phyloP scores from a whole-genome alignment of 2,888 invertebrate genomes.

The Dryobota labecula region DNA sequence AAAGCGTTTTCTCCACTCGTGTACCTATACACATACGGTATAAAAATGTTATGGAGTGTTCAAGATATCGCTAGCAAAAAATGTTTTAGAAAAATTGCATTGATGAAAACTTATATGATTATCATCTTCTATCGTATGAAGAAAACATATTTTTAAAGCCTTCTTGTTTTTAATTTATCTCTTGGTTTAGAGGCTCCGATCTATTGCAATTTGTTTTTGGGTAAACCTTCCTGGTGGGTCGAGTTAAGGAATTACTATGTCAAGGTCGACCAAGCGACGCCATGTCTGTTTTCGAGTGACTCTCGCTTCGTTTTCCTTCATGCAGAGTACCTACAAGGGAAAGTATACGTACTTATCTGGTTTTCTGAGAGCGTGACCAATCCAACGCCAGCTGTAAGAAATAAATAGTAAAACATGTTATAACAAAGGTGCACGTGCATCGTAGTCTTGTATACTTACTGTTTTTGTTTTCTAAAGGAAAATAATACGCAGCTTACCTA shows the following conservation, averaged over 20 bases:
- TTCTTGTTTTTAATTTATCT: slow-evolving; percentile 16
- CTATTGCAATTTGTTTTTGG: slow-evolving; percentile 41
- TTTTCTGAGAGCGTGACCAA: neutral
- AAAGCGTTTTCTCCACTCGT: slow-evolving; percentile 54
- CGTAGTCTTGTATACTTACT: neutral
- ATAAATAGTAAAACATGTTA: slow-evolving; percentile 6
- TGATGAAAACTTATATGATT: slow-evolving; percentile 13
- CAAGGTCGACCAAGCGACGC: slow-evolving; percentile 48
- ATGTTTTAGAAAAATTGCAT: slow-evolving; percentile 47
- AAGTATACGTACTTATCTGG: neutral
- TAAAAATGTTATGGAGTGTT: slow-evolving; percentile 49
- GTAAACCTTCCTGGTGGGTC: slow-evolving; percentile 25
- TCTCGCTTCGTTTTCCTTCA: slow-evolving; percentile 15
- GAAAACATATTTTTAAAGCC: neutral
- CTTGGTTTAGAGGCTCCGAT: slow-evolving; percentile 6
- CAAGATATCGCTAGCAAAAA: slow-evolving; percentile 32
- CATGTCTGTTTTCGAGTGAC: slow-evolving; percentile 44
- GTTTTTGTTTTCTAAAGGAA: neutral
- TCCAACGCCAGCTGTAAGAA: slow-evolving; percentile 12
- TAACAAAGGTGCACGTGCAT: slow-evolving; percentile 4
- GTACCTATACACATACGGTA: slow-evolving; percentile 43
- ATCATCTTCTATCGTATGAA: slow-evolving; percentile 5
- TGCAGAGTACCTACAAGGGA: slow-evolving; percentile 2
- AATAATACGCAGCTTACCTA: too few species aligned
- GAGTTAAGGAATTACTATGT: slow-evolving; percentile 27